Conservation (phyloP, 2,797 vertebrate genomes). For the Syncerus caffer region DNA sequence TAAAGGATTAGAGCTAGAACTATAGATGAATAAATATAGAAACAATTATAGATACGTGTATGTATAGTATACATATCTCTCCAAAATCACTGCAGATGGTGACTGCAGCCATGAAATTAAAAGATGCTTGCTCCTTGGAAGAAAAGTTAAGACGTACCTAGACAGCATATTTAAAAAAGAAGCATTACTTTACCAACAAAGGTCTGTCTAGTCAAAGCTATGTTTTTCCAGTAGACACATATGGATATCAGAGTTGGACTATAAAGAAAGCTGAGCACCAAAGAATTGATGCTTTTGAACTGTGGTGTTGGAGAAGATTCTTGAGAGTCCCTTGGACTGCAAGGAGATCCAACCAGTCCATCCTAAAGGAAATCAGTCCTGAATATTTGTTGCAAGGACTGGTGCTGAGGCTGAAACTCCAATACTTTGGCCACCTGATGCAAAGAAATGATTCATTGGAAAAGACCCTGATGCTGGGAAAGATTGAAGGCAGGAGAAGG, state of each 20-base stretch:
- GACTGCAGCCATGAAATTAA: not conserved
- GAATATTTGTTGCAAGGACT: not conserved
- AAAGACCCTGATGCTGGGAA: not conserved
- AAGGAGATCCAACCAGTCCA: not conserved
- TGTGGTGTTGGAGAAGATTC: not conserved
- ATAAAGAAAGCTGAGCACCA: not conserved
- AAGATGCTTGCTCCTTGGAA: not conserved
- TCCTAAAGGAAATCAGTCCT: not conserved
- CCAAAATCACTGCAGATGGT: not conserved
- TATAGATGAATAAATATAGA: not conserved
- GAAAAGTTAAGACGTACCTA: not conserved
- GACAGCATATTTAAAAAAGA: not conserved
- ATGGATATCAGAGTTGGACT: not conserved
- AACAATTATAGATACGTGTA: not conserved
- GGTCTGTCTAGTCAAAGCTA: not conserved
- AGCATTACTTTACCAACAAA: not conserved
- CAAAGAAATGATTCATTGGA: rapidly evolving
- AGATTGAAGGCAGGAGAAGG: not conserved
- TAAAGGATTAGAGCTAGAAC: not conserved
- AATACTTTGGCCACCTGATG: not conserved
- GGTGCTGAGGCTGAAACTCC: not conserved
- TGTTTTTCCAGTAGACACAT: not conserved
- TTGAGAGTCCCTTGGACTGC: not conserved
- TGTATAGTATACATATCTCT: not conserved
- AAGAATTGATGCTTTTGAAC: not conserved